Percentiles rank a stretch among this genome's conserved stretches.
phyloP scores from a whole-genome alignment of 35 echinoderm and acorn worm species.

The Patiria miniata region DNA sequence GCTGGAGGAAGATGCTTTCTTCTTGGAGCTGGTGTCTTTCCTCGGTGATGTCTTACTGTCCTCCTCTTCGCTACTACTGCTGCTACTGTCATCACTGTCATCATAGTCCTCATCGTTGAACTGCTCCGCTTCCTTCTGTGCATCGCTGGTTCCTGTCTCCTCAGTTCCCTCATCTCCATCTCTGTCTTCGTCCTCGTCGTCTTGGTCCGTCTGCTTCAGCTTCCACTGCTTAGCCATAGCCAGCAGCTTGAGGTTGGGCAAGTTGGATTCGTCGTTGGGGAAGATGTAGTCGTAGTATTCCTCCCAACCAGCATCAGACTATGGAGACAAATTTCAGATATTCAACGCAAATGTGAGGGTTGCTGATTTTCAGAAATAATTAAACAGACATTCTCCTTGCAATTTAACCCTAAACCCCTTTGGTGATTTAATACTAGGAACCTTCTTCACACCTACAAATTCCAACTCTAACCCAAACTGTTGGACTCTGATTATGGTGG shows the following conservation, averaged over 20 bases:
- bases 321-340: background rate
- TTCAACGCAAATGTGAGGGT: too few species aligned
- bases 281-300: conserved; percentile 99
- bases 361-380: too few species aligned
- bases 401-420: too few species aligned
- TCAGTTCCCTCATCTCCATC: background rate
- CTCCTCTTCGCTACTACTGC: background rate
- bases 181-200: background rate
- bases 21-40: background rate
- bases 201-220: conserved; percentile 38
- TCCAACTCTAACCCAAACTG: too few species aligned
- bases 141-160: background rate
- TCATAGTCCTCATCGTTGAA: conserved; percentile 22
- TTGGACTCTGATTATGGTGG: too few species aligned
- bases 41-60: background rate
- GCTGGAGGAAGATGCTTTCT: background rate
- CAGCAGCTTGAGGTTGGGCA: conserved; percentile 92
- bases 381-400: too few species aligned
- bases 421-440: too few species aligned
- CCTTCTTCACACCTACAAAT: too few species aligned
- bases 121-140: background rate
- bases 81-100: conserved; percentile 19
- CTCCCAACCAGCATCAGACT: conserved; percentile 99
- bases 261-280: conserved; percentile 89
- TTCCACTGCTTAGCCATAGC: conserved; percentile 99